phyloP scores from a whole-genome alignment of 2,797 vertebrate species.

The Chanos chanos region DNA sequence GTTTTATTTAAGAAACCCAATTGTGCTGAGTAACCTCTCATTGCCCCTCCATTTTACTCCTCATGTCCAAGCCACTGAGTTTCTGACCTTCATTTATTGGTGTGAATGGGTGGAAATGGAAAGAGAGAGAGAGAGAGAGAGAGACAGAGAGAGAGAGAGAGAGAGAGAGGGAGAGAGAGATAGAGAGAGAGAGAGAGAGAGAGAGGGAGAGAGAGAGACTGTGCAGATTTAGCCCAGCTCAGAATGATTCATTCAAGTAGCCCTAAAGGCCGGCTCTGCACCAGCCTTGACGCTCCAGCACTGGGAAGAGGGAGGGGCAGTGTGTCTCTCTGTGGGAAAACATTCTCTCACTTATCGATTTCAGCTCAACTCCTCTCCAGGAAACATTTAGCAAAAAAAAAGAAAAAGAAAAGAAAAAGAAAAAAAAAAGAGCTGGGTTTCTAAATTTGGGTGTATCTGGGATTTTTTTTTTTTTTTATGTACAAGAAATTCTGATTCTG shows the following conservation, averaged over 20 bases:
- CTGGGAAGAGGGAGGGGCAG: not conserved
- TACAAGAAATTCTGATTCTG: not conserved
- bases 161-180: not conserved
- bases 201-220: not conserved
- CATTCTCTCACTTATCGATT: too few species aligned
- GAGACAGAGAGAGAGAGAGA: not conserved
- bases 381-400: too few species aligned
- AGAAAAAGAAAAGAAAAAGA: not conserved
- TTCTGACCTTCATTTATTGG: too few species aligned
- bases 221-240: slow-evolving; percentile 49
- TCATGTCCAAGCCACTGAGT: too few species aligned
- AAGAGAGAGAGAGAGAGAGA: not conserved
- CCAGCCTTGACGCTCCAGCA: slow-evolving; percentile 34
- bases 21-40: too few species aligned
- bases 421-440: not conserved
- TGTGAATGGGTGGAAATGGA: too few species aligned
- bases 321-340: not conserved
- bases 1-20: too few species aligned
- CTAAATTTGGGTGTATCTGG: not conserved
- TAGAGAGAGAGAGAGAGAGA: not conserved
- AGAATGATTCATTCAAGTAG: slow-evolving; percentile 60
- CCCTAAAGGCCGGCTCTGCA: slow-evolving; percentile 56
- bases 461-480: not conserved
- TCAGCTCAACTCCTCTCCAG: too few species aligned
- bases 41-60: too few species aligned